Evolutionary conservation across 2,888 invertebrate species (phyloP), one percentile per base, ranked within the genome.

Genomic region (Phlogophora meticulosa): DNA sequence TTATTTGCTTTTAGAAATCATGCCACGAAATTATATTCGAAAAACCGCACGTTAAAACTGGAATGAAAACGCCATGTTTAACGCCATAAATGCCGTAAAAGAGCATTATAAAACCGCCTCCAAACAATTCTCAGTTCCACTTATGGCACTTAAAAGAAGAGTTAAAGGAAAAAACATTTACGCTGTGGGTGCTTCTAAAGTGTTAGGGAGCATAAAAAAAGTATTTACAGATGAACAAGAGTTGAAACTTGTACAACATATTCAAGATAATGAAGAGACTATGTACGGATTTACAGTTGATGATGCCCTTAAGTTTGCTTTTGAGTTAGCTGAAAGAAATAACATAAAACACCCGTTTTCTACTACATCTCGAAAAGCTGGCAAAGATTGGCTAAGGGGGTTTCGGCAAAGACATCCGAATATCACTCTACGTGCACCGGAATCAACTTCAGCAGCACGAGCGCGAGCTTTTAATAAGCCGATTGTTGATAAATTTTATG

Each of bases 361-460:
- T 49, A 28, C 49, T 40, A 9, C 15, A 20, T 42, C 36, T 20
- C 49, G n/a, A 65, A 65, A 59, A 59, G 53, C 65, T 40, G 58
- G 65, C 53, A n/a, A 40, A 59, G 17, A 58, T 42, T 38, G n/a
- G n/a, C n/a, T n/a, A n/a, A n/a, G n/a, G n/a, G n/a, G n/a, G n/a
- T n/a, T n/a, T n/a, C n/a, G n/a, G n/a, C n/a, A n/a, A n/a, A n/a
- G n/a, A n/a, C n/a, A n/a, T n/a, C n/a, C n/a, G n/a, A n/a, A n/a
- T n/a, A n/a, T n/a, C n/a, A n/a, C n/a, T n/a, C 9, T 63, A 15
- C 63, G 63, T 38, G 34, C 42, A 7, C 63, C 56, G 13, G 56
- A 63, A 56, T 56, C 56, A 9, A 56, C 56, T 1, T 63, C 56
- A n/a, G 3, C 42, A 32, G 56, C 63, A 34, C 63, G 63, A 81